A percentile compares a stretch with the other conserved stretches of the same genome.
These are phyloP conservation scores for Sebastes hubbsi DNA, from an alignment of 2,797 vertebrate species.

Conservation along the genomic window DNA sequence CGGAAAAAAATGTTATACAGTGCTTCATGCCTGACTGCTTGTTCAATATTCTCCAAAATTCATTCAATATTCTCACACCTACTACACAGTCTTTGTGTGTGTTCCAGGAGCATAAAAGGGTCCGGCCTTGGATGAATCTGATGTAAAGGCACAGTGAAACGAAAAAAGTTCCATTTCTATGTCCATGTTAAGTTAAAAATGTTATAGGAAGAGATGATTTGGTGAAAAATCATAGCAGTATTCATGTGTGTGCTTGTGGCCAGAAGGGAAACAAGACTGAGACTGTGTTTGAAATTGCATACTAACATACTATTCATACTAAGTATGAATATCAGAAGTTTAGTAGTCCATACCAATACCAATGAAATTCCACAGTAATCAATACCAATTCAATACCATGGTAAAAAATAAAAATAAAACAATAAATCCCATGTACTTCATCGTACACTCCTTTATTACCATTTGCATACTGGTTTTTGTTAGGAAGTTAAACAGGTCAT, in stretches of 20 bases:
- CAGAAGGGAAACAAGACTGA: background rate
- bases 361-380: too few species aligned
- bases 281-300: too few species aligned
- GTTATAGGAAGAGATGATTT: background rate
- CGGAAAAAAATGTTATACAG: background rate
- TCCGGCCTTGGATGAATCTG: background rate
- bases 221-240: background rate
- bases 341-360: too few species aligned
- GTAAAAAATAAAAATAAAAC: too few species aligned
- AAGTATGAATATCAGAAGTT: too few species aligned
- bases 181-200: background rate
- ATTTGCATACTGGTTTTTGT: background rate
- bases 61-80: background rate
- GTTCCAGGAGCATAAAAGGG: background rate
- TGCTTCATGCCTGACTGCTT: conserved; percentile 9
- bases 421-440: background rate
- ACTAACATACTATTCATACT: too few species aligned
- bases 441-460: background rate
- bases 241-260: background rate
- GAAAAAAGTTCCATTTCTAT: background rate
- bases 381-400: too few species aligned
- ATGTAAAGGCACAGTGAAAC: background rate
- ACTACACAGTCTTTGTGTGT: background rate
- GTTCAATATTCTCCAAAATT: conserved; percentile 18
- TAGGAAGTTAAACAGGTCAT: background rate